These are phyloP conservation scores for Eubasilissa splendida DNA, from an alignment of 2,888 invertebrate genomes.

Conservation along the genomic window DNA sequence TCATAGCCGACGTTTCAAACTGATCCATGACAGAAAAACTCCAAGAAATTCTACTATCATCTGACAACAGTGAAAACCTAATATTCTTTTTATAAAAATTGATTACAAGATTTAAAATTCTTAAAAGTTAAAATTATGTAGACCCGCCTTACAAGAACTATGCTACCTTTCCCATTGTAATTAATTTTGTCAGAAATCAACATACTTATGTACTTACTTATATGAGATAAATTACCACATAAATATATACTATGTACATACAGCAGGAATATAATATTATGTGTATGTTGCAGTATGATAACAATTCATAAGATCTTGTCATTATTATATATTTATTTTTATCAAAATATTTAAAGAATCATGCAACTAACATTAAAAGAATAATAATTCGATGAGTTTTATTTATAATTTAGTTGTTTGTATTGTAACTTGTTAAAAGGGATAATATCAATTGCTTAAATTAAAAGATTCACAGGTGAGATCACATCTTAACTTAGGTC, in stretches of 20 bases:
- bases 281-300: background rate
- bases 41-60: too few relatives aligned
- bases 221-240: too few relatives aligned
- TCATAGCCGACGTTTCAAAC: too few relatives aligned
- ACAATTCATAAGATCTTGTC: slow-evolving; percentile 26
- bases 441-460: slow-evolving; percentile 3
- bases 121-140: too few relatives aligned
- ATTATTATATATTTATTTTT: slow-evolving; percentile 11
- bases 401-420: slow-evolving; percentile 19
- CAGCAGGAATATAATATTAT: background rate
- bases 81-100: too few relatives aligned
- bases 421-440: background rate
- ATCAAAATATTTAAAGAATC: slow-evolving; percentile 17
- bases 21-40: too few relatives aligned
- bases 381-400: background rate
- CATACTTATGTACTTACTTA: too few relatives aligned
- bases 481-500: slow-evolving; percentile 16
- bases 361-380: slow-evolving; percentile 23
- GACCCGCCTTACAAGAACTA: too few relatives aligned
- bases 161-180: too few relatives aligned
- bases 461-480: slow-evolving; percentile 33
- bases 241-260: background rate
- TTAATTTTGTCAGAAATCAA: too few relatives aligned
- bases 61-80: too few relatives aligned
- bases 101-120: too few relatives aligned